These are phyloP conservation scores for Parochlus steinenii DNA, from an alignment of 2,888 invertebrate genomes.

Conservation along the genomic window DNA sequence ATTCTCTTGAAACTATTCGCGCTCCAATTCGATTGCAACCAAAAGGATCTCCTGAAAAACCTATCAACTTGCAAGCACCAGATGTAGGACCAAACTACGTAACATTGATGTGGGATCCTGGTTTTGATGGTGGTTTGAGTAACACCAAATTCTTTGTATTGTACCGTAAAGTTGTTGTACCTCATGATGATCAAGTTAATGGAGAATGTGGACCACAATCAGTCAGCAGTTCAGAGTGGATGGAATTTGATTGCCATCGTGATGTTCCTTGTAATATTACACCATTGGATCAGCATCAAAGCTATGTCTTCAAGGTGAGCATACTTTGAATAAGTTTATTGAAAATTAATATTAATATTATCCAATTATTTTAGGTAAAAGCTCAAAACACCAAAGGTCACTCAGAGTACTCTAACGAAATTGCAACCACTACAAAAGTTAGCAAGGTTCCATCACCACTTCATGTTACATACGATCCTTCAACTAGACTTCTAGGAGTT, in stretches of 20 bases:
- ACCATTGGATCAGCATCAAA: slow-evolving; percentile 69
- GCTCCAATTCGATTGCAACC: slow-evolving; percentile 66
- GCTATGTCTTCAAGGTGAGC: slow-evolving; percentile 67
- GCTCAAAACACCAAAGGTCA: slow-evolving; percentile 77
- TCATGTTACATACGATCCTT: slow-evolving; percentile 68
- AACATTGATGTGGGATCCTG: slow-evolving; percentile 70
- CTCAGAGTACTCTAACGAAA: slow-evolving; percentile 74
- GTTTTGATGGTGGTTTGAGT: slow-evolving; percentile 76
- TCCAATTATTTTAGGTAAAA: slow-evolving; percentile 32
- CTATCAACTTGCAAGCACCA: slow-evolving; percentile 50
- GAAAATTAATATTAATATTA: not conserved
- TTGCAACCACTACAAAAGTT: slow-evolving; percentile 65
- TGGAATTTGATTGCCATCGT: slow-evolving; percentile 70
- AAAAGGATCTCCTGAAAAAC: slow-evolving; percentile 76
- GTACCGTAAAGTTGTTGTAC: slow-evolving; percentile 49
- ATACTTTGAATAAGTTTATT: slow-evolving; percentile 13
- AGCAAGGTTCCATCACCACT: slow-evolving; percentile 67
- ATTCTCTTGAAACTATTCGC: slow-evolving; percentile 59
- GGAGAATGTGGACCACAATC: slow-evolving; percentile 43
- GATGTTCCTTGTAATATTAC: slow-evolving; percentile 80
- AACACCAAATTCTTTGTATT: slow-evolving; percentile 80
- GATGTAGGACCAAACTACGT: slow-evolving; percentile 66
- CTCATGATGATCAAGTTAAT: slow-evolving; percentile 40
- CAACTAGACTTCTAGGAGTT: slow-evolving; percentile 56
- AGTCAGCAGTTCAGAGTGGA: slow-evolving; percentile 48